These are phyloP conservation scores for Tachysurus vachellii DNA, from an alignment of 2,113 vertebrate genomes.

Conservation along the genomic window DNA sequence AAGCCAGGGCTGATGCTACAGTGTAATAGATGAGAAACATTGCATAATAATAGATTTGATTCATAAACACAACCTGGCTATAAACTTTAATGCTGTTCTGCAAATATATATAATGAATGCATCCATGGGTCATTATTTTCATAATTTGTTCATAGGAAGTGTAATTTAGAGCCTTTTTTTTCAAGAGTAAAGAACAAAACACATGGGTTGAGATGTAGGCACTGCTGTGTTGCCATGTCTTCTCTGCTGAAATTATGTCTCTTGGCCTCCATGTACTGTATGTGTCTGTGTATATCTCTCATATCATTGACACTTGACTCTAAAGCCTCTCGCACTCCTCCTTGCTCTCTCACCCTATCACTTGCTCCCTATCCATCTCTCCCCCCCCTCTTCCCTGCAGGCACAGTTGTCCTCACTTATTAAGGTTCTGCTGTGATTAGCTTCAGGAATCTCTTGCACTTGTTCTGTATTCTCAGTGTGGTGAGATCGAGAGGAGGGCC, in stretches of 20 bases:
- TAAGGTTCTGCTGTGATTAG: conserved; percentile 62
- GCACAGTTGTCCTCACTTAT: conserved; percentile 60
- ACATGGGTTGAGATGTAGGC: neutral
- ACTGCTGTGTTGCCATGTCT: conserved; percentile 11
- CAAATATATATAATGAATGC: neutral
- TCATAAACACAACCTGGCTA: no score
- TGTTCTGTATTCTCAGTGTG: conserved; percentile 67
- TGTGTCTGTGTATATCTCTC: conserved; percentile 40
- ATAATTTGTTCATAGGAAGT: neutral
- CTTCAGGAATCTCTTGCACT: conserved; percentile 65
- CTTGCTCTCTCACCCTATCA: conserved; percentile 31
- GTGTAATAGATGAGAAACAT: neutral
- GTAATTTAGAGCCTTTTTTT: neutral
- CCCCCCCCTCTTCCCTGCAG: conserved; percentile 34
- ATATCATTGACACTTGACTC: conserved; percentile 63
- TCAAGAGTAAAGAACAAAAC: neutral
- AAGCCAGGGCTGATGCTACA: neutral
- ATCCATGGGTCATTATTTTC: neutral
- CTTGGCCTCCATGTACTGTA: conserved; percentile 27
- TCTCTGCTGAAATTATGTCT: conserved; percentile 37
- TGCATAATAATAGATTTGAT: no score
- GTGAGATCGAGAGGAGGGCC: conserved; percentile 52
- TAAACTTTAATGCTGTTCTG: neutral
- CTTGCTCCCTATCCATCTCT: conserved; percentile 36
- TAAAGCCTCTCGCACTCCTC: conserved; percentile 15